These are phyloP conservation scores for Cliona cf. orientalis DNA, from an alignment of 37 sponge, comb jelly and placozoan genomes.

Conservation along the genomic window DNA sequence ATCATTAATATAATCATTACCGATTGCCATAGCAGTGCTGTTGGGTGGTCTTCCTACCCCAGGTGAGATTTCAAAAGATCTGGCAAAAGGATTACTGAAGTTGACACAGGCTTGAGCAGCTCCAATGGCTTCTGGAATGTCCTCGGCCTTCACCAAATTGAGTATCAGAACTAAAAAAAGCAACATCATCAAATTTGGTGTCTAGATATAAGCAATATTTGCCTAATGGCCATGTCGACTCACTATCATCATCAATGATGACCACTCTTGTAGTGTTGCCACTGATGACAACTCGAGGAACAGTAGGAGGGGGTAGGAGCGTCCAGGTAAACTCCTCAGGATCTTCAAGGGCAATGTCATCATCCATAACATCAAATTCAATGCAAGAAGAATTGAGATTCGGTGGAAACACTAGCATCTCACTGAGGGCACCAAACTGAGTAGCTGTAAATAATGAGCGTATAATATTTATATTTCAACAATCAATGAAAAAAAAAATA, in stretches of 20 bases:
- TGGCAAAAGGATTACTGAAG: slow-evolving; percentile 22
- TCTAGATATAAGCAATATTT: not conserved
- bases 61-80: not conserved
- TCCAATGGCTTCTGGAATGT: not conserved
- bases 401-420: too few relatives aligned
- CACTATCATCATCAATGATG: slow-evolving; percentile 46
- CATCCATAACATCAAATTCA: slow-evolving; percentile 8
- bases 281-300: not conserved
- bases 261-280: not conserved
- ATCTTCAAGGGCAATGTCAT: slow-evolving; percentile 27
- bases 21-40: not conserved
- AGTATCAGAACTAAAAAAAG: slow-evolving; percentile 8
- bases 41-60: not conserved
- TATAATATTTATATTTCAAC: too few relatives aligned
- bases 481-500: not conserved
- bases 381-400: slow-evolving; percentile 8
- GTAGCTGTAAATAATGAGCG: too few relatives aligned
- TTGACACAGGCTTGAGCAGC: not conserved
- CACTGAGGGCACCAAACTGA: too few relatives aligned
- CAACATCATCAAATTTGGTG: not conserved
- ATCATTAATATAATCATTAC: not conserved
- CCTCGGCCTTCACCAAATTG: not conserved
- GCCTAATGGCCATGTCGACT: not conserved
- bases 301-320: not conserved
- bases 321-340: slow-evolving; percentile 14